Base-by-base conservation (phyloP, 2,888 invertebrate genomes). In the Lymantria dispar region DNA sequence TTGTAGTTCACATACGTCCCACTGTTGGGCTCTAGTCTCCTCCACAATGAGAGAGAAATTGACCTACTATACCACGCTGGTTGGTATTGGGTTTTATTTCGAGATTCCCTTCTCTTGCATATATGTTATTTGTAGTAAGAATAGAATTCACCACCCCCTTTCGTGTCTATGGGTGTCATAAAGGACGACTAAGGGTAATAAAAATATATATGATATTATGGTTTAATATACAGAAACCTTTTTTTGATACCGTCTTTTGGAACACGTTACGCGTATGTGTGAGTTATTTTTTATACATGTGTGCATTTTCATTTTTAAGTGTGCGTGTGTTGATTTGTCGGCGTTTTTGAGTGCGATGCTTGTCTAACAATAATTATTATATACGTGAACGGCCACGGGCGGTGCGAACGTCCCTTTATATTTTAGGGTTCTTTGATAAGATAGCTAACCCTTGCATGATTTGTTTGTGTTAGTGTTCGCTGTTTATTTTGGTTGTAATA, bases 321-420 rank as follows among this genome's bases (percentile, higher is more conserved):
- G 52, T 57, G 57, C 58, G 59, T 72, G 75, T 75, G 76, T 73
- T 78, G 68, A 78, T 76, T 72, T 73, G 87, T 85, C 89, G 89
- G 88, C 83, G 72, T 87, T 87, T 90, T 89, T 86, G 83, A 87
- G 73, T 78, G 67, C 79, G 74, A 76, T 76, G 81, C 80, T 83
- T 83, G 83, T 84, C 86, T 86, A 84, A 84, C 80, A 83, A 85
- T 90, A 90, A 91, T 91, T 88, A 86, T 83, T 85, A 83, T 88
- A 90, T 89, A 87, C 82, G 67, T 84, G 88, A 85, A 78, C 85
- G 78, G 83, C 85, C 87, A 78, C 80, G 60, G 82, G 87, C 85
- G 65, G 63, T 68, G 64, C 54, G 54, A 58, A 57, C 60, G 67
- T 64, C 67, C 68, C 62, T 65, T 57, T 58, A 51, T 57, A 52